These are phyloP conservation scores for Lipophrys pholis DNA, from an alignment of 2,113 vertebrate species.

Conservation along the genomic window DNA sequence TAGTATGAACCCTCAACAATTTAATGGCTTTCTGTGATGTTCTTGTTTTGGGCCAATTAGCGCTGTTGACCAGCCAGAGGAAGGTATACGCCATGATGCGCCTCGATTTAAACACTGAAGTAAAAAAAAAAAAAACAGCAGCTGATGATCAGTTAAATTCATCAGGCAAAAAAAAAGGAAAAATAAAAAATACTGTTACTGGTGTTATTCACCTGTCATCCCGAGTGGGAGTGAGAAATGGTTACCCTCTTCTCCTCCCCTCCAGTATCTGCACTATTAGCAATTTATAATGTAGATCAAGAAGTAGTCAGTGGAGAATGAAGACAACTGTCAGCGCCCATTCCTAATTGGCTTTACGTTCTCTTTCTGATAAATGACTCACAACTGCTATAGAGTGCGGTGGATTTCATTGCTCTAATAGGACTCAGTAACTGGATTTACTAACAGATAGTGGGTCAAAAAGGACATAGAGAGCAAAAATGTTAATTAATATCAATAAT, in stretches of 20 bases:
- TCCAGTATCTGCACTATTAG: constrained; percentile 97
- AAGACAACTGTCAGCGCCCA: constrained; percentile 97
- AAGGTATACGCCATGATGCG: constrained; percentile 87
- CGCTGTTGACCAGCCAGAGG: constrained; percentile 92
- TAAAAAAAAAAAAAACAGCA: constrained; percentile 86
- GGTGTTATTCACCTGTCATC: constrained; percentile 93
- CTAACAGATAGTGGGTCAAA: constrained; percentile 98
- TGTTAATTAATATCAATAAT: constrained; percentile 99
- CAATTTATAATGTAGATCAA: constrained; percentile 99
- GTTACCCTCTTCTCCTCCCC: constrained; percentile 86
- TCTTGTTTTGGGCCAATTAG: constrained; percentile 92
- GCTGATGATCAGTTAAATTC: constrained; percentile 88
- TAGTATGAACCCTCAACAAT: constrained; percentile 79
- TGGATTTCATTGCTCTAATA: constrained; percentile 96
- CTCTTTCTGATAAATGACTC: constrained; percentile 98
- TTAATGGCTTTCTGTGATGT: constrained; percentile 76
- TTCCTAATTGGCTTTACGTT: constrained; percentile 99
- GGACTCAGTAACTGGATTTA: constrained; percentile 96
- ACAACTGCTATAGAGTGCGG: constrained; percentile 87
- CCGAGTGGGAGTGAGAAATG: constrained; percentile 87
- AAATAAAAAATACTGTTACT: constrained; percentile 84
- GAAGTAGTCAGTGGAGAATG: constrained; percentile 98
- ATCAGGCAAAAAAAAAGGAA: constrained; percentile 89
- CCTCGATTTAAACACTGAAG: constrained; percentile 84
- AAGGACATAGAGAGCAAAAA: constrained; percentile 95